These are phyloP conservation scores for Amorpha juglandis DNA, from an alignment of 2,888 invertebrate genomes.

Conservation along the genomic window DNA sequence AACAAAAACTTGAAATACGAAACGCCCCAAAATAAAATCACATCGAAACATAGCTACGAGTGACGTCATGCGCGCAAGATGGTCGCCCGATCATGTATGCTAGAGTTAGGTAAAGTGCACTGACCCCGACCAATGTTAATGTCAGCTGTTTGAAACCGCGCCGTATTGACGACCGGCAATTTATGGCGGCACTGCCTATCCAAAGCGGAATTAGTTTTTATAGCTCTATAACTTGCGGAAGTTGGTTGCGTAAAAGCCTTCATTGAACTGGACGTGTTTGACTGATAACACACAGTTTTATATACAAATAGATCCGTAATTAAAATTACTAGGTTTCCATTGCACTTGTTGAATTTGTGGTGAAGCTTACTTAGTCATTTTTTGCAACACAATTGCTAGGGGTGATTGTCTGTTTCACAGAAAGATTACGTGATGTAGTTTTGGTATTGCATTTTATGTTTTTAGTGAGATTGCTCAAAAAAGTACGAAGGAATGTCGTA, in stretches of 20 bases:
- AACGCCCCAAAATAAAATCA: constrained; percentile 36
- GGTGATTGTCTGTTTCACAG: too few relatives aligned
- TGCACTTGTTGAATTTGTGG: too few relatives aligned
- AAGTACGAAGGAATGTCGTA: too few relatives aligned
- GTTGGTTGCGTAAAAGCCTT: not conserved
- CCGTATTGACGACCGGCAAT: constrained; percentile 43
- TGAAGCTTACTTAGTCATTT: too few relatives aligned
- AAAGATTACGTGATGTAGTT: too few relatives aligned
- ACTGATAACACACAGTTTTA: not conserved
- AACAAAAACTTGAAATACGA: constrained; percentile 39
- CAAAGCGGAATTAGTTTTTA: constrained; percentile 24
- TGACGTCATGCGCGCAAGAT: constrained; percentile 65
- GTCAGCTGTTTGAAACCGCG: constrained; percentile 62
- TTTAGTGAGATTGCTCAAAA: too few relatives aligned
- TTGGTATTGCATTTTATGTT: too few relatives aligned
- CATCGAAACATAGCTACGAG: constrained; percentile 47
- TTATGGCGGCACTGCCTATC: constrained; percentile 19
- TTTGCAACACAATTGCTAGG: too few relatives aligned
- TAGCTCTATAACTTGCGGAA: not conserved
- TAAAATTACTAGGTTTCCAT: too few relatives aligned
- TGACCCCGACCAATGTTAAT: constrained; percentile 73
- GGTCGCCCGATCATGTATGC: constrained; percentile 59
- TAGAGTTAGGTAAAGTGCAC: constrained; percentile 64
- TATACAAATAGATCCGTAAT: too few relatives aligned
- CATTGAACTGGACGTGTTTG: not conserved